Evolutionary conservation across 2,888 invertebrate species (phyloP), one percentile per base, ranked within the genome.

Genomic region (Caenorhabditis imperialis): DNA sequence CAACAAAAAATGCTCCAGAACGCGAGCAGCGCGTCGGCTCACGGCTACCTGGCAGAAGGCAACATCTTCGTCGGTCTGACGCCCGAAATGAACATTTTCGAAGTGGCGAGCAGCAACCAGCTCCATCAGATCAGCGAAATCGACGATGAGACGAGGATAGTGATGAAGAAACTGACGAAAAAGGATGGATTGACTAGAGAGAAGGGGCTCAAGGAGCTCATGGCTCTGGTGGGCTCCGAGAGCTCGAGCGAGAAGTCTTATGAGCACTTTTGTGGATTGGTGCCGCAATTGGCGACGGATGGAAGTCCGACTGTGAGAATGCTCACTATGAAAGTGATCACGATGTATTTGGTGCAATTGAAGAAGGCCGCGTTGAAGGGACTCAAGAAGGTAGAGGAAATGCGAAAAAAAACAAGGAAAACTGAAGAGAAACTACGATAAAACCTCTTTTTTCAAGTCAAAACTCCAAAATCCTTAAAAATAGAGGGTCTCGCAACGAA

Each of bases 161-260:
- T 83, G 14, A 77, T 85, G 42, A 78, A 75, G 44, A 84, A 84
- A 47, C 61, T 85, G 42, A 55, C 79, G 14, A 85, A 85, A 48
- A 82, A 81, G 47, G 85, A 85, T 40, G 45, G 80, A 14, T 61
- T 71, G 40, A 85, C 85, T 1, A 60, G 85, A 30, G 85, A 85
- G 62, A 85, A 85, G 58, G 79, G 71, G 14, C 58, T 77, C 4
- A 50, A 75, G 47, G 77, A 79, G 30, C 44, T 77, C 55, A 44
- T 69, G 8, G 55, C 53, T 3, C 47, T 62, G 23, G 40, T 82
- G 5, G 60, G 62, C 16, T 16, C 69, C n/a, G 50, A 70, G 1
- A 57, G 37, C 7, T 55, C 50, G 1, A 45, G 62, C 3, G 75
- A 79, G 22, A 42, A 12, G 18, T 62, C 40, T 22, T 79, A 72